These are phyloP conservation scores for Enteromius thamalakanensis DNA, from an alignment of 2,797 vertebrate genomes.

Conservation along the genomic window DNA sequence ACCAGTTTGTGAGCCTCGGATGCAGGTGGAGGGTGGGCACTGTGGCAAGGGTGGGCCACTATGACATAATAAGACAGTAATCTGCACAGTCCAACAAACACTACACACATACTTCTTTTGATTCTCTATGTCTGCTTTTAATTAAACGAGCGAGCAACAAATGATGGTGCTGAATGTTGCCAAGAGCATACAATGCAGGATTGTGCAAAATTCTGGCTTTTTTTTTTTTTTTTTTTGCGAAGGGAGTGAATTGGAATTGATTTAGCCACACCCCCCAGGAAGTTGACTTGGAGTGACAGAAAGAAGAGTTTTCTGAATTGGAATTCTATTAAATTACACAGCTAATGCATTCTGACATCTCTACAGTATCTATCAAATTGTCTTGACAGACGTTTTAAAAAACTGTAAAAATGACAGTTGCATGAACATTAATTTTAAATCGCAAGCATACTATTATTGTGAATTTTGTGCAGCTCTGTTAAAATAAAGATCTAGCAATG, in stretches of 20 bases:
- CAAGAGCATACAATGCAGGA: conserved; percentile 18
- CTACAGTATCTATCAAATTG: background rate
- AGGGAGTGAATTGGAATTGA: background rate
- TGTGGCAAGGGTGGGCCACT: conserved; percentile 31
- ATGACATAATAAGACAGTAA: conserved; percentile 46
- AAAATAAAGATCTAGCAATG: background rate
- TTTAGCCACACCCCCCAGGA: background rate
- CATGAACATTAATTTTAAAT: background rate
- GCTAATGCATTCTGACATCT: background rate
- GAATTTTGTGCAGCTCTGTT: background rate
- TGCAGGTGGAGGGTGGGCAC: conserved; percentile 34
- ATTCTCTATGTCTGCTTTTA: conserved; percentile 38
- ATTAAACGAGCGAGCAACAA: conserved; percentile 42
- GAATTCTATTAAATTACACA: background rate
- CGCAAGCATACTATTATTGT: background rate
- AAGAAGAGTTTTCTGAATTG: background rate
- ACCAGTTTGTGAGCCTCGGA: conserved; percentile 25
- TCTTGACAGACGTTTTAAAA: background rate
- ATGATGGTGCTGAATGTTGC: conserved; percentile 3
- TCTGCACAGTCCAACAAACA: conserved; percentile 37
- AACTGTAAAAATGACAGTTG: background rate
- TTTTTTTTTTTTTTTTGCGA: background rate
- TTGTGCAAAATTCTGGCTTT: conserved; percentile 5
- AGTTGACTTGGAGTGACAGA: background rate
- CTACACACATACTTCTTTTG: background rate